Base-by-base conservation (phyloP, 1,140 invertebrate genomes). In the Pogonomyrmex barbatus region DNA sequence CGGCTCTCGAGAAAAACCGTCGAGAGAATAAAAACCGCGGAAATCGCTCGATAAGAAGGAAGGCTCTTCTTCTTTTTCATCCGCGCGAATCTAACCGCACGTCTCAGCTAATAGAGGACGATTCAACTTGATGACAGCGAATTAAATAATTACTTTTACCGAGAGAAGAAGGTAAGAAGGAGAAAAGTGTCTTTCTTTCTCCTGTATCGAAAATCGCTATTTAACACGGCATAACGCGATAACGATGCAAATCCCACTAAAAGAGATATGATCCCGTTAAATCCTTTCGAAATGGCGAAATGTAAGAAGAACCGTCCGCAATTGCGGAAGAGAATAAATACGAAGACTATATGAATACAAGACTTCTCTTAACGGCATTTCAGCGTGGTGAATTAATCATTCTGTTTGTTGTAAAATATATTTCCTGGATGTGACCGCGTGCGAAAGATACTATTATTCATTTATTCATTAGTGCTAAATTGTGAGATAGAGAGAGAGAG, bases 61-160 rank as follows among this genome's bases (percentile, higher is more conserved):
- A 42, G 12, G 10, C 47, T 36, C 33, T 9, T 68, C n/a, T 30
- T 82, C 39, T 47, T 82, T 24, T 12, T 33, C 17, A 24, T 82
- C 39, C 47, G 58, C 68, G 79, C 54, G 14, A 47, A 50, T 39
- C 70, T 75, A 83, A 83, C 75, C 56, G 68, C n/a, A n/a, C 68
- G 68, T 75, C 24, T 39, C n/a, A 10, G 30, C 50, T 75, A 83
- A 83, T 75, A 36, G 12, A 75, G 39, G 17, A 12, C 54, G n/a
- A 83, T 75, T 83, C 54, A 24, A 47, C 30, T 12, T 75, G 68
- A 75, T 36, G 54, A 58, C 42, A 0, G 36, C 58, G 33, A 83
- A 83, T 83, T 83, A 60, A 83, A 73, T 56, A 30, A 73, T 82
- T 73, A 58, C 42, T 47, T 17, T 71, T 47, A 82, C 42, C n/a